These are phyloP conservation scores for Hypomesus transpacificus DNA, from an alignment of 2,113 vertebrate genomes.

Conservation along the genomic window DNA sequence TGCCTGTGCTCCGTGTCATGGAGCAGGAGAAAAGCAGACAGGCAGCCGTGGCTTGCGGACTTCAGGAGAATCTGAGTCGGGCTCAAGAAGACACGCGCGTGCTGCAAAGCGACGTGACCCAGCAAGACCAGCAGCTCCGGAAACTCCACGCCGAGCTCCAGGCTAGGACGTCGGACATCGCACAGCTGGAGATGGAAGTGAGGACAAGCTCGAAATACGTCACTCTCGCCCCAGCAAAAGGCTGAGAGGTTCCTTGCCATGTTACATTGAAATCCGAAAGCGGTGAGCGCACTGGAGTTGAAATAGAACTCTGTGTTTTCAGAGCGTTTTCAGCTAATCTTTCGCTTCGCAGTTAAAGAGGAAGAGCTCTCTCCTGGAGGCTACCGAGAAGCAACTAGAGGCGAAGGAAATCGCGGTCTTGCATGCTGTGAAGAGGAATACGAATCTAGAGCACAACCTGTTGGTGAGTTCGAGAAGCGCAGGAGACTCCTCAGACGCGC, in stretches of 20 bases:
- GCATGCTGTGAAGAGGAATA: conserved; percentile 61
- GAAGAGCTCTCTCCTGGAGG: conserved; percentile 68
- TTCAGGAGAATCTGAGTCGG: conserved; percentile 61
- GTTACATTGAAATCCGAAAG: not conserved
- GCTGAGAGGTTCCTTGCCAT: not conserved
- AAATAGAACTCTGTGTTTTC: not conserved
- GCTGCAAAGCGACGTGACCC: conserved; percentile 72
- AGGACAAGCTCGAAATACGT: not conserved
- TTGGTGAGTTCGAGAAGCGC: conserved; percentile 57
- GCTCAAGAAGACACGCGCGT: conserved; percentile 69
- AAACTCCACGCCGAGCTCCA: conserved; percentile 75
- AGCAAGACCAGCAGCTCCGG: conserved; percentile 74
- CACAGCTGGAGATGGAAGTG: conserved; percentile 71
- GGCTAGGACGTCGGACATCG: conserved; percentile 70
- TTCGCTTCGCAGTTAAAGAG: conserved; percentile 70
- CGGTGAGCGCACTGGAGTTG: not conserved
- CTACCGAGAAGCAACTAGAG: conserved; percentile 75
- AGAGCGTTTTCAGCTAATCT: not conserved
- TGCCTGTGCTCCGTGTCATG: conserved; percentile 64
- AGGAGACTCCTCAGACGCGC: not conserved
- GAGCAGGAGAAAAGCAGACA: conserved; percentile 71
- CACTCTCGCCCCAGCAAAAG: too few relatives aligned
- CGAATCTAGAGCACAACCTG: conserved; percentile 71
- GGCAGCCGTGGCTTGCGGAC: conserved; percentile 58
- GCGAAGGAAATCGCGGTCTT: conserved; percentile 71